Evolutionary conservation across 2,113 vertebrate species (phyloP).

Genomic region (Neopipo cinnamomea): DNA sequence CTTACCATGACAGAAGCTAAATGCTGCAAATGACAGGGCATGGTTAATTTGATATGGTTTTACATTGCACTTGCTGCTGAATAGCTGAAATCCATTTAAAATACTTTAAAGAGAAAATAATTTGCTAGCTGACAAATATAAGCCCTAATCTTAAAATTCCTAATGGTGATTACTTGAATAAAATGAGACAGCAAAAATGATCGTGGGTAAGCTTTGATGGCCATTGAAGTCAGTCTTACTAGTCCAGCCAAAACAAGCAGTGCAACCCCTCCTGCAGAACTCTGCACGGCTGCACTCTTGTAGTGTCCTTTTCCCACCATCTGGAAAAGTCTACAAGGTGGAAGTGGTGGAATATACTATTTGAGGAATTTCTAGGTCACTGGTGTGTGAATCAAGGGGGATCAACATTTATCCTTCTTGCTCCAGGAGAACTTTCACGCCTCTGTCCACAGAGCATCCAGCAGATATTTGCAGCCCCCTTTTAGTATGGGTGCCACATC

Average conservation of each 20-base stretch:
- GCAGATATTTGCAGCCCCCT: neutral
- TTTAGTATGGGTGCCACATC: neutral
- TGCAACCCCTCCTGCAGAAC: too few relatives aligned
- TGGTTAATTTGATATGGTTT: neutral
- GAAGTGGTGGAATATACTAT: neutral
- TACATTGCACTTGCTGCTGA: neutral
- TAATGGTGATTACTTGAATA: neutral
- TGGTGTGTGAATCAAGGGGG: neutral
- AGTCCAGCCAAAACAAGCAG: fast-evolving
- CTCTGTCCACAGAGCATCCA: neutral
- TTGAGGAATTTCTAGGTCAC: neutral
- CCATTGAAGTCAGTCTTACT: neutral
- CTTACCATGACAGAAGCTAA: neutral
- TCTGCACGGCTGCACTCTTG: neutral
- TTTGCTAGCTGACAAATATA: neutral
- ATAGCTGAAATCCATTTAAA: neutral
- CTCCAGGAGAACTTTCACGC: neutral
- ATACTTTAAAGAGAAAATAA: neutral
- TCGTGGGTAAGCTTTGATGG: neutral
- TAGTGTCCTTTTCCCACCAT: neutral
- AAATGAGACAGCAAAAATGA: neutral
- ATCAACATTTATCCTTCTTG: neutral
- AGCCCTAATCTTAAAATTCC: neutral
- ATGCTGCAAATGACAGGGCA: neutral
- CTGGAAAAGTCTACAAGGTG: neutral